These are phyloP conservation scores for Cryptoleucopteryx plumbea DNA, from an alignment of 2,113 vertebrate species.

Conservation along the genomic window DNA sequence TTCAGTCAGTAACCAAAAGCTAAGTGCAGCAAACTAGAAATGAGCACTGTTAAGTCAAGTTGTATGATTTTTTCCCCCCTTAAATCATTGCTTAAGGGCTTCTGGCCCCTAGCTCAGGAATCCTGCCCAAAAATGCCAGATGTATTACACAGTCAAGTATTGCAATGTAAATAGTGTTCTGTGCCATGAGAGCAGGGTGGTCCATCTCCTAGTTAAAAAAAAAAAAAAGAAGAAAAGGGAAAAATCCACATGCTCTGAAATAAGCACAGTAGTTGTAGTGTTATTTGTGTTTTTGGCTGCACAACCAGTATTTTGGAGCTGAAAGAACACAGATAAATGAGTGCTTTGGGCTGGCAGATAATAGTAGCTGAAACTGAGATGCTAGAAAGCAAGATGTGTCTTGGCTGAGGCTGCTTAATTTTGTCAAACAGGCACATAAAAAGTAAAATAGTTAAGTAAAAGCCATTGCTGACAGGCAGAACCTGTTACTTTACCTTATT, in stretches of 20 bases:
- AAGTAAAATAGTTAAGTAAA: not conserved
- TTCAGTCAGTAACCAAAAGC: constrained; percentile 52
- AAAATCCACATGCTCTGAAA: constrained; percentile 39
- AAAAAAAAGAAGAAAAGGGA: not conserved
- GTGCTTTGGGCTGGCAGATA: constrained; percentile 61
- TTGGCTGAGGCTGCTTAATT: constrained; percentile 51
- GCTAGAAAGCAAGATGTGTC: constrained; percentile 58
- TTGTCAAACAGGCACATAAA: constrained; percentile 22
- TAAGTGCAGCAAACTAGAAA: constrained; percentile 63
- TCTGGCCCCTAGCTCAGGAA: constrained; percentile 86
- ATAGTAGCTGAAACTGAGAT: constrained; percentile 65
- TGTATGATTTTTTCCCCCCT: constrained; percentile 38
- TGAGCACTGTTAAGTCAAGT: constrained; percentile 64
- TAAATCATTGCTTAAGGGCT: constrained; percentile 80
- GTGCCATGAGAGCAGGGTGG: constrained; percentile 97
- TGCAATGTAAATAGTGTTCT: constrained; percentile 96
- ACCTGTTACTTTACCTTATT: not conserved
- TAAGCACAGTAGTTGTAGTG: constrained; percentile 81
- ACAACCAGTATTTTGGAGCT: constrained; percentile 68
- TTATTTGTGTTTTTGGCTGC: constrained; percentile 81
- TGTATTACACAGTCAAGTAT: constrained; percentile 98
- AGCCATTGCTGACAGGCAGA: not conserved
- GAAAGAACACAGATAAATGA: constrained; percentile 67
- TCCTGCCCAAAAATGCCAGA: constrained; percentile 98
- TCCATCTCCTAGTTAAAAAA: constrained; percentile 74